Conservation (phyloP, 2,113 vertebrate species). For the Calidris pugnax region DNA sequence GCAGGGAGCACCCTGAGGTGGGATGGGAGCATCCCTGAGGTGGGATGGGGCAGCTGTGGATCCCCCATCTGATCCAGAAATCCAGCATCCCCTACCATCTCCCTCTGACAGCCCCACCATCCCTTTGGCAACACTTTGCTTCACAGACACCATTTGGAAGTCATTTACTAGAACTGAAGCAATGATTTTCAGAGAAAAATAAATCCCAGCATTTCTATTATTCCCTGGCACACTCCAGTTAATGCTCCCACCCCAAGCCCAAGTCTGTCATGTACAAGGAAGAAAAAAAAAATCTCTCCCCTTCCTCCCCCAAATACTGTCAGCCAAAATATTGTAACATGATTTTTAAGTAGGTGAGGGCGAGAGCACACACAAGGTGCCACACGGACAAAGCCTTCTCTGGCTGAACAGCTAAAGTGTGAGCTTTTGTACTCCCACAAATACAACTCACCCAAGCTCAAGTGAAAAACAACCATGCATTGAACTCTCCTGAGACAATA, state of each 20-base stretch:
- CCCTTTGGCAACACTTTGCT: background rate
- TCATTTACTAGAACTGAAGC: background rate
- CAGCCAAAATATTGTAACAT: background rate
- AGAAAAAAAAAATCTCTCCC: background rate
- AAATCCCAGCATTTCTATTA: background rate
- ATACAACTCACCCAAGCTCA: background rate
- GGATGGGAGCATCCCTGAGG: background rate
- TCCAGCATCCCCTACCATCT: background rate
- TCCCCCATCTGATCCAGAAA: background rate
- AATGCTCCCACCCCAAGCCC: background rate
- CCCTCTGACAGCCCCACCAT: background rate
- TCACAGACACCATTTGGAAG: background rate
- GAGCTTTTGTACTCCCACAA: background rate
- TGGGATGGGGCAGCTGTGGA: background rate
- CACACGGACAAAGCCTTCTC: background rate
- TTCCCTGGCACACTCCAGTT: background rate
- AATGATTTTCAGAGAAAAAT: background rate
- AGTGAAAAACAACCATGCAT: background rate
- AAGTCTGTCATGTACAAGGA: background rate
- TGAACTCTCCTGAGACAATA: background rate
- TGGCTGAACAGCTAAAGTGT: background rate
- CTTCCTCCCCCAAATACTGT: background rate
- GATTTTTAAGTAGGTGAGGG: background rate
- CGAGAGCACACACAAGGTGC: background rate
- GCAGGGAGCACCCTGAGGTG: background rate